These are phyloP conservation scores for Nomada goodeniana DNA, from an alignment of 2,888 invertebrate genomes.

Conservation along the genomic window DNA sequence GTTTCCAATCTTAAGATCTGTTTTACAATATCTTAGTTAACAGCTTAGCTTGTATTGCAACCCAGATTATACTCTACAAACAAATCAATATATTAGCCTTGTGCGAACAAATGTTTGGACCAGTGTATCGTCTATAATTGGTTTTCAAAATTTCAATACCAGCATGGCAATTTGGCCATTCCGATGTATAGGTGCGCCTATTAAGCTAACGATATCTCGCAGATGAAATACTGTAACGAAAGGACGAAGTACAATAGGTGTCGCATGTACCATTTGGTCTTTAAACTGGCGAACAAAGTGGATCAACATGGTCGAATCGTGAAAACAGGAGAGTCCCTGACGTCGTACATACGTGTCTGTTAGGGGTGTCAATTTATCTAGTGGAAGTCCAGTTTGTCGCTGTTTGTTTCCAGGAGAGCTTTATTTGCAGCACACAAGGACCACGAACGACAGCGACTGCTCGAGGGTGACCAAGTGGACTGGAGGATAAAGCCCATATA, in stretches of 20 bases:
- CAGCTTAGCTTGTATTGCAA: too few relatives aligned
- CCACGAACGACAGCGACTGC: slow-evolving; percentile 56
- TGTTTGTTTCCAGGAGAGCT: slow-evolving; percentile 80
- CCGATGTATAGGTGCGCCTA: not conserved
- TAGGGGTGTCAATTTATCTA: slow-evolving; percentile 78
- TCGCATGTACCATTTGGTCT: slow-evolving; percentile 36
- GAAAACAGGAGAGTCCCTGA: slow-evolving; percentile 54
- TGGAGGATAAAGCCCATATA: slow-evolving; percentile 51
- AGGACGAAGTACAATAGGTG: not conserved
- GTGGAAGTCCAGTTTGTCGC: slow-evolving; percentile 70
- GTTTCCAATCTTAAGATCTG: too few relatives aligned
- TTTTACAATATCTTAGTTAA: too few relatives aligned
- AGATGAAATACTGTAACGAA: not conserved
- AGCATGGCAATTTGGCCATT: not conserved
- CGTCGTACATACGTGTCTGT: slow-evolving; percentile 65
- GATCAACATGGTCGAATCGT: slow-evolving; percentile 61
- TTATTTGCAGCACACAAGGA: slow-evolving; percentile 79
- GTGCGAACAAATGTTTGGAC: too few relatives aligned
- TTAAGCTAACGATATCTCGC: not conserved
- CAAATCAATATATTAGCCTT: too few relatives aligned
- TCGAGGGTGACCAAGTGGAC: slow-evolving; percentile 30
- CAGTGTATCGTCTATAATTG: not conserved
- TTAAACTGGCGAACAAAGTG: slow-evolving; percentile 57
- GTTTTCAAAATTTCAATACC: not conserved
- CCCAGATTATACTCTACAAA: too few relatives aligned